Percentiles rank a stretch among this genome's conserved stretches.
phyloP scores from a whole-genome alignment of 1,140 invertebrate species.

The Lerema accius region DNA sequence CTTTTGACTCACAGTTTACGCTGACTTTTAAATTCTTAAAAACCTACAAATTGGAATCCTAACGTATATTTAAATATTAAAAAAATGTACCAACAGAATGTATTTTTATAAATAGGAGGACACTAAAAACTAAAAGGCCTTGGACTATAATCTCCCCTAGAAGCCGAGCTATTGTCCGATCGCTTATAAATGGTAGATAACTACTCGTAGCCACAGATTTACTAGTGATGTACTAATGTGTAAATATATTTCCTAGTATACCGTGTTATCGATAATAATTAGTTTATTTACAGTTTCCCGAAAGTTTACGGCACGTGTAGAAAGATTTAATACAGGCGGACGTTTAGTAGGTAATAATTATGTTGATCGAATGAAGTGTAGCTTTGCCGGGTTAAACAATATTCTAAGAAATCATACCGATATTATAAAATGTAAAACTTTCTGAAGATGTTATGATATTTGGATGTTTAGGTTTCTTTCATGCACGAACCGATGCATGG shows the following conservation, averaged over 20 bases:
- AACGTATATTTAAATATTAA: too few species aligned
- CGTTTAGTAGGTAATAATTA: neutral
- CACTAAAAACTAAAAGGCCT: constrained; percentile 30
- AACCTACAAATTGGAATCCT: too few species aligned
- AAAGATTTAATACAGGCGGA: neutral
- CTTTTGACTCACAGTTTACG: too few species aligned
- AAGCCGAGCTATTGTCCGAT: constrained; percentile 45
- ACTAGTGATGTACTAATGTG: constrained; percentile 44
- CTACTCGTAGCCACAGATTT: constrained; percentile 41
- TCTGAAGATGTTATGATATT: too few species aligned
- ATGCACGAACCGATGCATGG: too few species aligned
- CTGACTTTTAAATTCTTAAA: too few species aligned
- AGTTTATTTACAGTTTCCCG: neutral
- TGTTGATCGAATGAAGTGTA: neutral
- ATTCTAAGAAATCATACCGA: too few species aligned
- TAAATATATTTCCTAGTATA: constrained; percentile 39
- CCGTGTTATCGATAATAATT: neutral
- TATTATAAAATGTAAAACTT: too few species aligned
- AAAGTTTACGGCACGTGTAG: neutral
- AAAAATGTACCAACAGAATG: neutral
- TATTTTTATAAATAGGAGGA: constrained; percentile 5
- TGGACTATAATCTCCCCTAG: constrained; percentile 41
- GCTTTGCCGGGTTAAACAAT: neutral
- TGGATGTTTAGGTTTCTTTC: too few species aligned
- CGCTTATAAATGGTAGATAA: constrained; percentile 56